phyloP scores from a whole-genome alignment of 2,113 vertebrate species.

The Pelusios castaneus region DNA sequence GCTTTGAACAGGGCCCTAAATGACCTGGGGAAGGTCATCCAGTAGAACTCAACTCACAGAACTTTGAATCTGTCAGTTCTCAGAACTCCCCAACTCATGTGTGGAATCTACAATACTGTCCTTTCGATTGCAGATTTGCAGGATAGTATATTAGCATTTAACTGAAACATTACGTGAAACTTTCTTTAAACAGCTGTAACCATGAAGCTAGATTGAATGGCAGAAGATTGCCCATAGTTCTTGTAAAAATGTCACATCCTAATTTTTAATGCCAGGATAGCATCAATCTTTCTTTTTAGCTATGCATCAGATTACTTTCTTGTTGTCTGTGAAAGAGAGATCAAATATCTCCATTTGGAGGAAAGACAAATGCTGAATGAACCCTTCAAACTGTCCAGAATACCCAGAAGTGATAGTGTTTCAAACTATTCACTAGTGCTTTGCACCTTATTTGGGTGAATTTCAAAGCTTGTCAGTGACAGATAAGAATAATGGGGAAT shows the following conservation, averaged over 20 bases:
- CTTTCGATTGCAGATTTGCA: not conserved
- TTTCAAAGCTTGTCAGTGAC: not conserved
- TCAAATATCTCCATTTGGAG: not conserved
- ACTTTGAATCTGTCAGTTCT: not conserved
- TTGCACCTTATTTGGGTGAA: not conserved
- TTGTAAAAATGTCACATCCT: not conserved
- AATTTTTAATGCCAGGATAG: not conserved
- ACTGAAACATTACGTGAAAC: not conserved
- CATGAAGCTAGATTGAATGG: not conserved
- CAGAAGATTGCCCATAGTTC: not conserved
- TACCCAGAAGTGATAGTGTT: fast-evolving
- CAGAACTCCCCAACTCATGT: not conserved
- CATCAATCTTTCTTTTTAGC: not conserved
- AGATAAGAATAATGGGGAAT: not conserved
- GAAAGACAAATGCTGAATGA: not conserved
- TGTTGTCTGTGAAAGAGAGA: not conserved
- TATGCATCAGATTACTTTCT: not conserved
- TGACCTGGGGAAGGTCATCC: not conserved
- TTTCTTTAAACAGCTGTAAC: not conserved
- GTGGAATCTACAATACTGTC: not conserved
- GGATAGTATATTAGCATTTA: not conserved
- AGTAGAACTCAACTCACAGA: not conserved
- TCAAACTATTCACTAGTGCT: not conserved
- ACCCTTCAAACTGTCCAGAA: not conserved
- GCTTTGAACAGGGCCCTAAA: not conserved